These are phyloP conservation scores for Synergus umbraculus DNA, from an alignment of 2,888 invertebrate species.

Conservation along the genomic window DNA sequence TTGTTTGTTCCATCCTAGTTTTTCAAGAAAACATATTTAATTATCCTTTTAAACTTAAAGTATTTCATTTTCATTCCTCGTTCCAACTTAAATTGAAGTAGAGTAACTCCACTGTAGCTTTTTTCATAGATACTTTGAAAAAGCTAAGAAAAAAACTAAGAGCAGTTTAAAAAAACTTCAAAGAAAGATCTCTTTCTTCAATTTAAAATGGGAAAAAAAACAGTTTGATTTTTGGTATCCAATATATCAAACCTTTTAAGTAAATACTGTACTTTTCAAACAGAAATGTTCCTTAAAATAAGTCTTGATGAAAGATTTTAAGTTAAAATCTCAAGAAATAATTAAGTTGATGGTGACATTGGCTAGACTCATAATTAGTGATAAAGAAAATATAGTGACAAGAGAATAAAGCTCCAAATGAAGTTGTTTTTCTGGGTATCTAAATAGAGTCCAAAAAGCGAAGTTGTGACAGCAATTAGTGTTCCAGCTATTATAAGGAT, in stretches of 20 bases:
- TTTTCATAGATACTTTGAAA: neutral
- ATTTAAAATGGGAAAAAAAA: too few species aligned
- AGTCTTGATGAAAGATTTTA: neutral
- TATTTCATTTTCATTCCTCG: neutral
- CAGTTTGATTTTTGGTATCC: too few species aligned
- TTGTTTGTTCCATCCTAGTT: slow-evolving; percentile 87
- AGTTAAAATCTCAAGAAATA: neutral
- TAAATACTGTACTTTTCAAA: too few species aligned
- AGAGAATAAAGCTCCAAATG: slow-evolving; percentile 4
- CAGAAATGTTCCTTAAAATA: too few species aligned
- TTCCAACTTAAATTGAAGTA: neutral
- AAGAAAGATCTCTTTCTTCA: too few species aligned
- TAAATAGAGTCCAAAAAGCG: slow-evolving; percentile 7
- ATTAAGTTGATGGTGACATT: neutral
- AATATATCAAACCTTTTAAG: too few species aligned
- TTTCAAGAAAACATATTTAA: neutral
- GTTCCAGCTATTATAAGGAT: slow-evolving; percentile 27
- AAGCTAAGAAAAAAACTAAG: neutral
- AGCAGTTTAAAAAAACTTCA: neutral
- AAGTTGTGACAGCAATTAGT: slow-evolving; percentile 40
- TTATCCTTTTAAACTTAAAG: neutral
- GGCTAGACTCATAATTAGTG: slow-evolving; percentile 8
- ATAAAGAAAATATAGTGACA: neutral
- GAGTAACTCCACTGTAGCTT: neutral
- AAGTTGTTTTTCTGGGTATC: slow-evolving; percentile 18